Evolutionary conservation across 2,888 invertebrate genomes (phyloP).

Genomic region (Strigamia crassipes): DNA sequence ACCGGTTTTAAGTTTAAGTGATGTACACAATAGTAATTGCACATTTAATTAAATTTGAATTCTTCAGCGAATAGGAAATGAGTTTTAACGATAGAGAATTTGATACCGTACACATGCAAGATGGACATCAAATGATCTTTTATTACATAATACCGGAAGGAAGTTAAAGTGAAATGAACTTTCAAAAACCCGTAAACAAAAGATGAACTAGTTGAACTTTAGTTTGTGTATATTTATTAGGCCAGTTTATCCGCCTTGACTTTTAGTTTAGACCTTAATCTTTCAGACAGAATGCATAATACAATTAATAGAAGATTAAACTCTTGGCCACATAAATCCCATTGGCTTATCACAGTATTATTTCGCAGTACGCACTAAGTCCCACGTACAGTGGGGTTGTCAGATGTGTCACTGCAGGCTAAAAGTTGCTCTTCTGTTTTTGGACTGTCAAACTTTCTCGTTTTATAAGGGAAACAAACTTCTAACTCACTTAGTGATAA

Average conservation of each 20-base stretch:
- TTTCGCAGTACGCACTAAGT: background rate
- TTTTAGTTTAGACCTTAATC: no score
- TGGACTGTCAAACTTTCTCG: background rate
- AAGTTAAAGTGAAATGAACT: background rate
- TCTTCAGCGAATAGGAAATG: conserved; percentile 10
- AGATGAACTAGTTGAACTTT: no score
- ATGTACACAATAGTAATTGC: background rate
- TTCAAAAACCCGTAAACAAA: background rate
- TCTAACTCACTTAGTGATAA: background rate
- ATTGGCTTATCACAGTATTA: conserved; percentile 17
- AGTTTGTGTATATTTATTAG: no score
- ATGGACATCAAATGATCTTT: background rate
- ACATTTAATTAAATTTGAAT: conserved; percentile 7
- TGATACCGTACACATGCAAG: background rate
- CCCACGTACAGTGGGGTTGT: background rate
- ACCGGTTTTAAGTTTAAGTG: background rate
- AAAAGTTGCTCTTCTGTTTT: conserved; percentile 21
- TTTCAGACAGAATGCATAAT: background rate
- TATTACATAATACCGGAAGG: conserved; percentile 14
- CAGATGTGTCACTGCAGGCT: background rate
- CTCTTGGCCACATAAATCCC: background rate
- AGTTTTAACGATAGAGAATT: background rate
- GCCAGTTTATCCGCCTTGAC: no score
- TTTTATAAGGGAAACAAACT: background rate
- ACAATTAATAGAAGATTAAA: background rate